Conservation (phyloP, 2,113 vertebrate genomes). For the Coptodon bakossiorum region DNA sequence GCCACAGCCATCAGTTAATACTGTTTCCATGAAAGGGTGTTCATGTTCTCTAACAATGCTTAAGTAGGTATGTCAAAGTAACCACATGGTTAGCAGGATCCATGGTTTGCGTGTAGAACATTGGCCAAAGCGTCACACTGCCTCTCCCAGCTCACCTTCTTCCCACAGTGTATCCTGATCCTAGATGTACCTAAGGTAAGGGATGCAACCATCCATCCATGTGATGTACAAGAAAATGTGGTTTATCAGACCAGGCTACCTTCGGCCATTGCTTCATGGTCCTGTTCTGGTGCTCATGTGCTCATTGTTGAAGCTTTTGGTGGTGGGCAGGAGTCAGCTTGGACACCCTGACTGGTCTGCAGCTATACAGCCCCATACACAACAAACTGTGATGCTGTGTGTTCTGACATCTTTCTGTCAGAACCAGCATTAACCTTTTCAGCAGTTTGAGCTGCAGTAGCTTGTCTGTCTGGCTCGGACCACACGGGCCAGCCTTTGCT, state of each 20-base stretch:
- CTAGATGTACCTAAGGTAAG: neutral
- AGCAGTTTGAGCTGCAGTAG: neutral
- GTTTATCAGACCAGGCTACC: neutral
- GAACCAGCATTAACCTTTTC: neutral
- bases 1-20: neutral
- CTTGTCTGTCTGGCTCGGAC: neutral
- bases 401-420: neutral
- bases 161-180: neutral
- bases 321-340: neutral
- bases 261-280: neutral
- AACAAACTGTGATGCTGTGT: neutral
- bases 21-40: neutral
- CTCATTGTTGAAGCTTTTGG: neutral
- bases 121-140: neutral
- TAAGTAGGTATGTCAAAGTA: neutral
- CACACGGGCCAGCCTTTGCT: neutral
- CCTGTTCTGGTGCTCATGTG: neutral
- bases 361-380: neutral
- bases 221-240: neutral
- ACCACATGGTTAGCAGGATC: neutral
- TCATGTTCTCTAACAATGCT: neutral
- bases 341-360: neutral
- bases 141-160: neutral
- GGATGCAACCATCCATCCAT: neutral
- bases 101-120: neutral